Percentiles rank a stretch among this genome's conserved stretches.
These are phyloP conservation scores for Cosmopolites sordidus DNA, from an alignment of 2,888 invertebrate species.

Conservation along the genomic window DNA sequence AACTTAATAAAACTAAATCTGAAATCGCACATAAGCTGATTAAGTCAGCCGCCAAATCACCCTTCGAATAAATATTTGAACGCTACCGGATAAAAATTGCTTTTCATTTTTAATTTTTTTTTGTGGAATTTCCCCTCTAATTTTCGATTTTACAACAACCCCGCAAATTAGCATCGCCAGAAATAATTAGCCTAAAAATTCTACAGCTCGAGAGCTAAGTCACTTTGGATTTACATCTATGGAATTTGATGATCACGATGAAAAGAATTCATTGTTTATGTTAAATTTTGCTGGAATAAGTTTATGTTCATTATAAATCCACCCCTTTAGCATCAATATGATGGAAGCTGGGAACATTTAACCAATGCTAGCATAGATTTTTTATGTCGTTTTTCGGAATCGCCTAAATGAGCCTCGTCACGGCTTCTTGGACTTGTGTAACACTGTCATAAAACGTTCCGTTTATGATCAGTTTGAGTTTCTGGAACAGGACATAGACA, in stretches of 20 bases:
- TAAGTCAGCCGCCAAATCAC: background rate
- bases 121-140: background rate
- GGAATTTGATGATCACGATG: background rate
- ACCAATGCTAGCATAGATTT: too few species aligned
- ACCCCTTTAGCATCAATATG: too few species aligned
- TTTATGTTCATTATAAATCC: too few species aligned
- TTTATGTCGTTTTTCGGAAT: too few species aligned
- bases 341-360: too few species aligned
- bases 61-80: background rate
- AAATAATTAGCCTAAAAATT: constrained; percentile 13
- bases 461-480: too few species aligned
- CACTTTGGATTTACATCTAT: constrained; percentile 9
- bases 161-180: constrained; percentile 6
- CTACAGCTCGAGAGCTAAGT: constrained; percentile 6
- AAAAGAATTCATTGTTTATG: background rate
- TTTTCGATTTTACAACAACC: constrained; percentile 11
- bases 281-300: too few species aligned
- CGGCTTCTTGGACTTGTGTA: too few species aligned
- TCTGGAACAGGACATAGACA: too few species aligned
- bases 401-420: too few species aligned
- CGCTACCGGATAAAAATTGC: background rate
- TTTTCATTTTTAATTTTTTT: background rate
- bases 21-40: background rate
- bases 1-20: background rate
- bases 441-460: too few species aligned